Percentiles rank a stretch among this genome's conserved stretches.
Conservation (phyloP, 2,888 invertebrate species). For the Dasypogon diadema region DNA sequence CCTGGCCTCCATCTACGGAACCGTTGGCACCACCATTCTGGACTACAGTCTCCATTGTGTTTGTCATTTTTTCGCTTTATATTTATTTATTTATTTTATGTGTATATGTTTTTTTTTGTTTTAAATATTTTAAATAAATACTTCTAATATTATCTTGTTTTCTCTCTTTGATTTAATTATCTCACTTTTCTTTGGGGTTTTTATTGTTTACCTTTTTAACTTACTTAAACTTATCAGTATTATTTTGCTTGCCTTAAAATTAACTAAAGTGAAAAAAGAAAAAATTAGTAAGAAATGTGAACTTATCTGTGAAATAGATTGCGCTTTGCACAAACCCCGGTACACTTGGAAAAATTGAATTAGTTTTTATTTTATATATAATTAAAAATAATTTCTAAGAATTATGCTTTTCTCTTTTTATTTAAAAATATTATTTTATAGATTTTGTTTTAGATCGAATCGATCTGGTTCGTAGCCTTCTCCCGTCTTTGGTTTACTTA, state of each 20-base stretch:
- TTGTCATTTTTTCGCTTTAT: constrained; percentile 64
- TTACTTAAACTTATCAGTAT: constrained; percentile 46
- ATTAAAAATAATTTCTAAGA: constrained; percentile 43
- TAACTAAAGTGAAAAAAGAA: constrained; percentile 36
- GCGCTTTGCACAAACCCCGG: constrained; percentile 68
- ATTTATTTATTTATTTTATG: constrained; percentile 58
- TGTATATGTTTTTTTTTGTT: constrained; percentile 69
- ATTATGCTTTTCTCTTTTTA: constrained; percentile 36
- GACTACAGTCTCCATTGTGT: constrained; percentile 75
- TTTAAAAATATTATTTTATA: constrained; percentile 58
- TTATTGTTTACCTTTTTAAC: constrained; percentile 57
- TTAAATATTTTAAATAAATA: constrained; percentile 60
- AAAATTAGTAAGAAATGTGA: constrained; percentile 5
- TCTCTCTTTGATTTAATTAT: constrained; percentile 60
- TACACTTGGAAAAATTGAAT: constrained; percentile 55
- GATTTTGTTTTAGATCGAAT: constrained; percentile 63
- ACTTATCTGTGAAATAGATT: constrained; percentile 60
- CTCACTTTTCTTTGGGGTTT: constrained; percentile 63
- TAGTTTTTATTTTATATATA: constrained; percentile 55
- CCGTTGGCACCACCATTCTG: constrained; percentile 78
- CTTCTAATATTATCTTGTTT: constrained; percentile 54
- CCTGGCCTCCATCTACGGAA: constrained; percentile 77
- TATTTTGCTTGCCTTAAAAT: constrained; percentile 12
- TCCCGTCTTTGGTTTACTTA: constrained; percentile 32
- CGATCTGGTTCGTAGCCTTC: constrained; percentile 61